A percentile compares a stretch with the other conserved stretches of the same genome.
phyloP scores from a whole-genome alignment of 2,888 invertebrate species.

The Tricholauxania praeusta region DNA sequence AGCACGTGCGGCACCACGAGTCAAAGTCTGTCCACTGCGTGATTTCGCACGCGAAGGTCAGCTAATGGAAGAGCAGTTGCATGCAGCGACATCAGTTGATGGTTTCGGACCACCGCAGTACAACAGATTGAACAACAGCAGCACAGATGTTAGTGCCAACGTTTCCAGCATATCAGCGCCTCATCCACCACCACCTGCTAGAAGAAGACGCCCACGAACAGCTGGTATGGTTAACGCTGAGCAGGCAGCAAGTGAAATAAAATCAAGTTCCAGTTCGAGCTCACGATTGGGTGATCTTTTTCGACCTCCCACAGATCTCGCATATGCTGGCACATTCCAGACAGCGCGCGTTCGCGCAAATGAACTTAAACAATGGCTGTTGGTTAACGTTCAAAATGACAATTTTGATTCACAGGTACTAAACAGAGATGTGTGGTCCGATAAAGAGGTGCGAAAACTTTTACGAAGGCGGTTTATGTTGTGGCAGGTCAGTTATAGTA shows the following conservation, averaged over 20 bases:
- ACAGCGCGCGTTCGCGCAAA: conserved; percentile 72
- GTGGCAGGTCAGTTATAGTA: conserved; percentile 72
- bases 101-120: conserved; percentile 42
- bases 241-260: conserved; percentile 45
- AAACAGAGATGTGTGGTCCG: conserved; percentile 80
- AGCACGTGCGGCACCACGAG: conserved; percentile 56
- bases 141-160: conserved; percentile 1
- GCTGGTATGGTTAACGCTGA: conserved; percentile 54
- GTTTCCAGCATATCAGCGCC: neutral
- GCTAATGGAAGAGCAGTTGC: conserved; percentile 63
- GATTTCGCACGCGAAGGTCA: conserved; percentile 66
- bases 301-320: conserved; percentile 76
- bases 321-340: conserved; percentile 73
- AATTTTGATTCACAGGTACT: conserved; percentile 77
- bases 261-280: conserved; percentile 55
- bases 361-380: conserved; percentile 73
- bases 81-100: conserved; percentile 51
- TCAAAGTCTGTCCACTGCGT: conserved; percentile 64
- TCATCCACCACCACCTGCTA: conserved; percentile 8
- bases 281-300: conserved; percentile 76
- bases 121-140: conserved; percentile 20
- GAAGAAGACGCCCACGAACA: conserved; percentile 51
- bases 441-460: conserved; percentile 72
- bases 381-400: conserved; percentile 79
- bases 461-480: conserved; percentile 76